Percentiles rank a stretch among this genome's conserved stretches.
Evolutionary conservation across 2,888 invertebrate species (phyloP).

Genomic region (Sturmia bella): DNA sequence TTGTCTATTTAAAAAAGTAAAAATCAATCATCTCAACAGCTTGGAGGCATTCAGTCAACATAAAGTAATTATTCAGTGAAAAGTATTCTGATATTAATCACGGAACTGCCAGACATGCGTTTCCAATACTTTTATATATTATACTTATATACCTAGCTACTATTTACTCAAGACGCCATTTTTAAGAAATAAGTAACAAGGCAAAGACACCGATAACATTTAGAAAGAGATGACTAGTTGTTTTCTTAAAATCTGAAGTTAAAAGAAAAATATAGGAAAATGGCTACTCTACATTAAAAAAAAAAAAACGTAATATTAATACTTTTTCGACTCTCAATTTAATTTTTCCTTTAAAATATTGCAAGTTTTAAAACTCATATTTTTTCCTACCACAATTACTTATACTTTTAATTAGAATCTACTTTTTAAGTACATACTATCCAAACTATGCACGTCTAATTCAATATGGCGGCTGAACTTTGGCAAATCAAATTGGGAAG

Average conservation of each 20-base stretch:
- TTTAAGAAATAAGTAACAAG: slow-evolving; percentile 55
- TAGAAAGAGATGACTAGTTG: slow-evolving; percentile 42
- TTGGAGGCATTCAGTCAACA: neutral
- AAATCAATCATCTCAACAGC: neutral
- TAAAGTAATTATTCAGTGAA: neutral
- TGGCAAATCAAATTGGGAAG: slow-evolving; percentile 64
- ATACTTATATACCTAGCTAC: neutral
- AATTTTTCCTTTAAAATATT: neutral
- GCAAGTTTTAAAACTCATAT: neutral
- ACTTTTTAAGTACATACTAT: neutral
- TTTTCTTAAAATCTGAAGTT: neutral
- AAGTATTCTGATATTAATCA: neutral
- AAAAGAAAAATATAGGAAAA: slow-evolving; percentile 47
- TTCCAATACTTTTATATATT: slow-evolving; percentile 16
- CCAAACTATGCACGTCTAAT: slow-evolving; percentile 46
- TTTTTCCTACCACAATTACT: too few species aligned
- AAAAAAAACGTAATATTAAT: slow-evolving; percentile 57
- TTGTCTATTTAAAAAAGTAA: neutral
- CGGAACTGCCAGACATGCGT: slow-evolving; percentile 40
- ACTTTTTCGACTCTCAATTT: slow-evolving; percentile 24
- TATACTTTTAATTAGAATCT: too few species aligned
- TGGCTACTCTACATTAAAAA: slow-evolving; percentile 50
- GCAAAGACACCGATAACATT: slow-evolving; percentile 24
- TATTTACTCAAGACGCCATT: slow-evolving; percentile 60
- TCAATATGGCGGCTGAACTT: slow-evolving; percentile 70